phyloP scores from a whole-genome alignment of 2,113 vertebrate genomes.

The Meleagris gallopavo region DNA sequence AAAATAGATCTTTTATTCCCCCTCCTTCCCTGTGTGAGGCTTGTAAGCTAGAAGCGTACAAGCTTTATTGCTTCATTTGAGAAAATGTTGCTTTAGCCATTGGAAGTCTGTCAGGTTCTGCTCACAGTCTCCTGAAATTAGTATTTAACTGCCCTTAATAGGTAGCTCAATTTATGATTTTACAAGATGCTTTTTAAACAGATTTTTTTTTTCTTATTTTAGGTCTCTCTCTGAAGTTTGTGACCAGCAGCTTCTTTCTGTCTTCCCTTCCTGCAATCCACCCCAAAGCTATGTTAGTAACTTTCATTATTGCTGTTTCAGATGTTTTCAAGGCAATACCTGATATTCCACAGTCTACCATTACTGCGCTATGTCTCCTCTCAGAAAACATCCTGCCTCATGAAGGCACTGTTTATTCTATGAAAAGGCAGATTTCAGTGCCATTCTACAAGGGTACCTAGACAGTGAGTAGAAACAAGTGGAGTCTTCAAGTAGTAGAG shows the following conservation, averaged over 20 bases:
- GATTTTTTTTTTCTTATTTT: slow-evolving; percentile 52
- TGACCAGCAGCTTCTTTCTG: background rate
- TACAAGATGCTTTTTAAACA: slow-evolving; percentile 25
- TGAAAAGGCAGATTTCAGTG: background rate
- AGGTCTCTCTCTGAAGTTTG: background rate
- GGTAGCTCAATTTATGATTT: slow-evolving; percentile 27
- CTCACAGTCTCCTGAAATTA: background rate
- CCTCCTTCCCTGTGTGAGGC: background rate
- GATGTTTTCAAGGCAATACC: background rate
- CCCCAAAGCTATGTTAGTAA: background rate
- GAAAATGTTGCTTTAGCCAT: background rate
- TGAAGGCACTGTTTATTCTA: background rate
- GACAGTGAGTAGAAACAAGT: background rate
- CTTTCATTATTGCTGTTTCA: background rate
- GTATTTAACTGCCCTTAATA: slow-evolving; percentile 3
- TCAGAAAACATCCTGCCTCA: background rate
- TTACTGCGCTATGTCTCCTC: background rate
- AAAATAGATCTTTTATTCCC: background rate
- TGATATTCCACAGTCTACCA: accelerated
- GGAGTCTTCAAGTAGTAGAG: background rate
- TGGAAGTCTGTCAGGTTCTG: background rate
- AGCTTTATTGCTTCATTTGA: slow-evolving; percentile 11
- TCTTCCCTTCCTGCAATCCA: background rate
- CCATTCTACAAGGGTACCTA: background rate
- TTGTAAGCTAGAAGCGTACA: background rate